Base-by-base conservation (phyloP, 2,888 invertebrate genomes). In the Sipha maydis region DNA sequence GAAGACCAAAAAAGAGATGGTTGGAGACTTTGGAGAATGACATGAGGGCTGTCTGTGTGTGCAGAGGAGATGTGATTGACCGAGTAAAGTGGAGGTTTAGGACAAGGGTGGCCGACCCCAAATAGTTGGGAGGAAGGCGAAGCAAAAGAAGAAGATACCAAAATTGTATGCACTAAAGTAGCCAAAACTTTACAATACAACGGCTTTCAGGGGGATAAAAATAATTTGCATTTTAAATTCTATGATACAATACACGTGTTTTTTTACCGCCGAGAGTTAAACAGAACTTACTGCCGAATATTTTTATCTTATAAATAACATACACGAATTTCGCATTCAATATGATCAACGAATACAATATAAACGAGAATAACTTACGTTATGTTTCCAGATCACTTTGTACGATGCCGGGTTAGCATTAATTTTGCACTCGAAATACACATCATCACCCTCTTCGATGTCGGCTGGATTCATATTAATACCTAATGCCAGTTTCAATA, bases 321-420 rank as follows among this genome's bases (percentile, higher is more conserved):
- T 21, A 25, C 3, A 0, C 4, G 61, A 61, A 48, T 48, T 3
- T 25, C 25, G 25, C 5, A 5, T 21, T 21, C 0, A 61, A 61
- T 25, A 61, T 3, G 25, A 1, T 5, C 5, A 3, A 9, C 28
- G 75, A 38, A 48, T 48, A 48, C 1, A 38, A 34, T 75, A 38
- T 19, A 1, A 11, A 7, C 21, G 19, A 38, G 34, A 75, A 31
- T 14, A 11, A 95, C 95, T 95, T 93, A 96, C 96, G 92, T 95
- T 95, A 92, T 95, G 95, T 91, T 94, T 95, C 96, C 96, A 96
- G 89, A 95, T 93, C 91, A 96, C 95, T 93, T 96, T 96, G 92
- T 96, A 95, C 91, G 95, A 95, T 92, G 93, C 93, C 25, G 96
- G 96, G 93, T 96, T 96, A 90, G 96, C 95, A 91, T 94, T 93